phyloP scores from a whole-genome alignment of 2,888 invertebrate genomes.

The Ramazzottius varieornatus region DNA sequence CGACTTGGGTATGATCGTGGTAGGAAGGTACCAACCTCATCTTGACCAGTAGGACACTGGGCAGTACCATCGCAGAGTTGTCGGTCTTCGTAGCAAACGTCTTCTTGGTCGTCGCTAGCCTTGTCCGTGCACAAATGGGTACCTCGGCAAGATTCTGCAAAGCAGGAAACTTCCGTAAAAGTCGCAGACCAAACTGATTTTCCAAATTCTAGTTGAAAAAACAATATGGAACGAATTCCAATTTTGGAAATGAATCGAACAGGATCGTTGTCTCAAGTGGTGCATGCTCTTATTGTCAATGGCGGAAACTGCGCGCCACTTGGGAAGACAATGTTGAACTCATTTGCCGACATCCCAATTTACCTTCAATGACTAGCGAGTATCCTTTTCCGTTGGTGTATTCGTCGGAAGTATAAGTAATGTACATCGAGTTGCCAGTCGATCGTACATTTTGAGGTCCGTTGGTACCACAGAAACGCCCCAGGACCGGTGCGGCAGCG shows the following conservation, averaged over 20 bases:
- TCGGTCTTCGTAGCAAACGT: neutral
- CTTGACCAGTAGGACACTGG: neutral
- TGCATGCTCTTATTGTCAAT: no score
- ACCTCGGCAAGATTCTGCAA: neutral
- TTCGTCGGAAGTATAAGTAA: neutral
- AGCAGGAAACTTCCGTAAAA: neutral
- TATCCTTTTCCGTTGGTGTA: constrained; percentile 2
- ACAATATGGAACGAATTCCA: no score
- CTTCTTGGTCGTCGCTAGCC: neutral
- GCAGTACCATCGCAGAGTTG: neutral
- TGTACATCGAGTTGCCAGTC: neutral
- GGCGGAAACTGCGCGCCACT: no score
- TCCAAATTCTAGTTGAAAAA: no score
- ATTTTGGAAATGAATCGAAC: no score
- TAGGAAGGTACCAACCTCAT: no score
- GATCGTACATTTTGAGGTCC: neutral
- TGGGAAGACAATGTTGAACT: no score
- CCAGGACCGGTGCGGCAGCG: neutral
- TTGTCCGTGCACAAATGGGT: neutral
- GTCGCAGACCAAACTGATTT: no score
- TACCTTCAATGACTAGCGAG: neutral
- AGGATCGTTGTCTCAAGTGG: no score
- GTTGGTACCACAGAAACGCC: neutral
- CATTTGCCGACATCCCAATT: no score
- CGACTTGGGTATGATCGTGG: no score